Evolutionary conservation across 30 jellyfish, hydroid and myxozoan genomes (phyloP).

Genomic region (Chrysaora quinquecirrha): DNA sequence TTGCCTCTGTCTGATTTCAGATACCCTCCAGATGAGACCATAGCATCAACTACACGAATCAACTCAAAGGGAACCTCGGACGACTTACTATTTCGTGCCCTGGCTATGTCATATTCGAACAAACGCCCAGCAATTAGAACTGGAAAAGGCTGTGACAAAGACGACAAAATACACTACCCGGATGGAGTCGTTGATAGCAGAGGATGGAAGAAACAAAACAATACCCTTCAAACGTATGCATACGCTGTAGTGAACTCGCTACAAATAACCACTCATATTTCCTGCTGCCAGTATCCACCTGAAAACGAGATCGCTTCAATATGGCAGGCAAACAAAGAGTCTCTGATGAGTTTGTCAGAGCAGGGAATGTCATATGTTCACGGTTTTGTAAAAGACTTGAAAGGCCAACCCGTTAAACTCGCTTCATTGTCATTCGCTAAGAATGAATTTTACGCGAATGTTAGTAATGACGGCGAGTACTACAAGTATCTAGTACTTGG

Average conservation of each 20-base stretch:
- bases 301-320: conserved; percentile 61
- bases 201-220: conserved; percentile 57
- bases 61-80: conserved; percentile 55
- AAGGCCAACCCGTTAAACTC: conserved; percentile 46
- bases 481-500: conserved; percentile 86
- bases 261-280: conserved; percentile 69
- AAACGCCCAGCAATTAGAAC: conserved; percentile 43
- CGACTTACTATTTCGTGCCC: conserved; percentile 56
- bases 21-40: conserved; percentile 75
- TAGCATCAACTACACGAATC: conserved; percentile 38
- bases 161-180: conserved; percentile 14
- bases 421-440: conserved; percentile 68
- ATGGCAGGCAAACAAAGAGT: conserved; percentile 86
- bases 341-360: conserved; percentile 70
- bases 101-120: conserved; percentile 56
- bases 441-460: conserved; percentile 64
- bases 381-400: conserved; percentile 63
- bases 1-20: no score
- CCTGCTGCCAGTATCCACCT: conserved; percentile 93
- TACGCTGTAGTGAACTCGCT: conserved; percentile 66
- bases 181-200: conserved; percentile 62
- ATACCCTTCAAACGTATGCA: conserved; percentile 71
- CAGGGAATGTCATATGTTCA: conserved; percentile 81
- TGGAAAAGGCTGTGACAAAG: conserved; percentile 71
- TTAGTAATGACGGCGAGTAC: conserved; percentile 69